These are phyloP conservation scores for Smittia sp. DNA, from an alignment of 2,888 invertebrate species.

Conservation along the genomic window DNA sequence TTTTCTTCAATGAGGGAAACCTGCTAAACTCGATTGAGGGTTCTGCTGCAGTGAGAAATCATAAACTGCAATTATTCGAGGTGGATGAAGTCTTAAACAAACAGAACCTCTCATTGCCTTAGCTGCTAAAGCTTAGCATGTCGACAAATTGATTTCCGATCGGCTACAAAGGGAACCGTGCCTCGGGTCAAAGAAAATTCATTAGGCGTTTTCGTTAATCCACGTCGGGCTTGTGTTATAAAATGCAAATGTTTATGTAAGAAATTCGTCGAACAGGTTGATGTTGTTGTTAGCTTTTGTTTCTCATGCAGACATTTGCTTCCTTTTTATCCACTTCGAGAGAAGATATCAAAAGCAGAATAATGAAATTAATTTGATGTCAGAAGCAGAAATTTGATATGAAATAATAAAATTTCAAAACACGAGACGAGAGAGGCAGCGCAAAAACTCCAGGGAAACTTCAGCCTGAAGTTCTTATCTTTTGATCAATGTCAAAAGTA, in stretches of 20 bases:
- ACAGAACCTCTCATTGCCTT: too few species aligned
- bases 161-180: neutral
- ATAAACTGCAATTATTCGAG: neutral
- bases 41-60: neutral
- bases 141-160: constrained; percentile 2
- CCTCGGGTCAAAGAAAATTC: neutral
- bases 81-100: too few species aligned
- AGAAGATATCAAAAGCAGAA: constrained; percentile 8
- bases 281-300: too few species aligned
- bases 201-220: neutral
- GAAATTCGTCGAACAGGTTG: too few species aligned
- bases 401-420: constrained; percentile 14
- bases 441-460: neutral
- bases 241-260: neutral
- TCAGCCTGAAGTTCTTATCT: neutral
- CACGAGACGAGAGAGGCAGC: neutral
- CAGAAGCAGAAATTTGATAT: constrained; percentile 19
- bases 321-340: neutral
- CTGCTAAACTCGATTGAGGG: neutral
- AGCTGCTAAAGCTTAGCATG: too few species aligned
- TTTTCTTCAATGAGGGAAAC: neutral
- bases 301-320: neutral
- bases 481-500: neutral
- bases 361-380: constrained; percentile 30
- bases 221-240: neutral